A percentile compares a stretch with the other conserved stretches of the same genome.
Evolutionary conservation across 1,140 invertebrate genomes (phyloP).

Genomic region (Drosophila setifemur): DNA sequence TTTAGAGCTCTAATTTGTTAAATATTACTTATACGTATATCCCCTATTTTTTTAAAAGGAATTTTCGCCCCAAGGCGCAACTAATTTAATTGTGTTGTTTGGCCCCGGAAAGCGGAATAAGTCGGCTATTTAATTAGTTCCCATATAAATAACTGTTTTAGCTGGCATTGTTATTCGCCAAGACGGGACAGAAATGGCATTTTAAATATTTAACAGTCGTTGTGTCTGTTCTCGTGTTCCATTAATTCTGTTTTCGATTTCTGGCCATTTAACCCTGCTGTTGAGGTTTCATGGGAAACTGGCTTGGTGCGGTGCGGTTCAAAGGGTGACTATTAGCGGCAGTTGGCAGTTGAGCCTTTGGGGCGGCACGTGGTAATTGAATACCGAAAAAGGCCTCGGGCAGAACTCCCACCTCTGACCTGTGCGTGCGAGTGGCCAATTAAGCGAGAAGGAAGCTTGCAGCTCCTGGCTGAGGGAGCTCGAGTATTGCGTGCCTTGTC

Average conservation of each 20-base stretch:
- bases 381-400: slow-evolving; percentile 48
- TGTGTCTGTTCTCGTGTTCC: slow-evolving; percentile 16
- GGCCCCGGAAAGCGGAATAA: slow-evolving; percentile 36
- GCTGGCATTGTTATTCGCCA: slow-evolving; percentile 5
- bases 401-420: background rate
- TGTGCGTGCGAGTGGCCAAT: slow-evolving; percentile 62
- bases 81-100: slow-evolving; percentile 46
- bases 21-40: too few relatives aligned
- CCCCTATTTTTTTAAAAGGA: too few relatives aligned
- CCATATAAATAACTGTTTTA: slow-evolving; percentile 65
- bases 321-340: slow-evolving; percentile 68
- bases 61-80: too few relatives aligned
- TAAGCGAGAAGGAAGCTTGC: slow-evolving; percentile 28
- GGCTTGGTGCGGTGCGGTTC: slow-evolving; percentile 33
- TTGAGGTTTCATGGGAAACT: slow-evolving; percentile 42
- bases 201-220: slow-evolving; percentile 40
- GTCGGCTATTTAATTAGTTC: slow-evolving; percentile 33
- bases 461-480: slow-evolving; percentile 4
- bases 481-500: slow-evolving; percentile 53
- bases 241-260: slow-evolving; percentile 40
- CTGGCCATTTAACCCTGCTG: slow-evolving; percentile 31
- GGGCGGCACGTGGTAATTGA: slow-evolving; percentile 61
- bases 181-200: background rate
- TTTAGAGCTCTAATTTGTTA: too few relatives aligned
- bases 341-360: slow-evolving; percentile 43